These are phyloP conservation scores for Ptychobarbus kaznakovi DNA, from an alignment of 2,797 vertebrate species.

Conservation along the genomic window DNA sequence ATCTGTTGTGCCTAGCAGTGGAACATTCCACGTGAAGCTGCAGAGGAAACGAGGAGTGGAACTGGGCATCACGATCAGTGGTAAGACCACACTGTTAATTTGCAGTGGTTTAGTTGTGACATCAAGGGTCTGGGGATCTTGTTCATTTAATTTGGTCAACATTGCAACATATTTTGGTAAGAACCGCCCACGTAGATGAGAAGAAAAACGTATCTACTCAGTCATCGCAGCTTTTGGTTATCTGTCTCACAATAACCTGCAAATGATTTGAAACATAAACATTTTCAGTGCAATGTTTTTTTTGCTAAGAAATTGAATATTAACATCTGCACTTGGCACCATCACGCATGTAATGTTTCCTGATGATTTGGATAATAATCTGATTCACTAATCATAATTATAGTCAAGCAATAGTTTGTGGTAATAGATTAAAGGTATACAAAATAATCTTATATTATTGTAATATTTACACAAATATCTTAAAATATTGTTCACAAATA, in stretches of 20 bases:
- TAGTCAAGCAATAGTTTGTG: background rate
- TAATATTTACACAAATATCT: background rate
- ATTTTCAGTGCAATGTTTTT: background rate
- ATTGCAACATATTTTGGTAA: background rate
- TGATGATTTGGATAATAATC: background rate
- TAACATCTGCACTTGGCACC: background rate
- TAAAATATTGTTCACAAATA: background rate
- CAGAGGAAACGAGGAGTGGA: conserved; percentile 96
- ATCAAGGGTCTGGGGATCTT: background rate
- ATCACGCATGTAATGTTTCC: background rate
- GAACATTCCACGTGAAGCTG: conserved; percentile 96
- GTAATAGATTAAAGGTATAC: background rate
- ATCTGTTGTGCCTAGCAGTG: conserved; percentile 96
- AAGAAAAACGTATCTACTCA: background rate
- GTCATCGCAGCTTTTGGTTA: background rate
- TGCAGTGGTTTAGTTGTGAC: background rate
- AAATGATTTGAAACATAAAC: background rate
- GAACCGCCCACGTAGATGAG: background rate
- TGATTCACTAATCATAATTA: background rate
- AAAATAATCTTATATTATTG: background rate
- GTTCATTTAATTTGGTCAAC: background rate
- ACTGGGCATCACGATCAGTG: conserved; percentile 95
- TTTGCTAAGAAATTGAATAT: background rate
- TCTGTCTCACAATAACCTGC: background rate
- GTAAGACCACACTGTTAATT: conserved; percentile 74